phyloP scores from a whole-genome alignment of 2,113 vertebrate genomes.

The Saguinus midas region DNA sequence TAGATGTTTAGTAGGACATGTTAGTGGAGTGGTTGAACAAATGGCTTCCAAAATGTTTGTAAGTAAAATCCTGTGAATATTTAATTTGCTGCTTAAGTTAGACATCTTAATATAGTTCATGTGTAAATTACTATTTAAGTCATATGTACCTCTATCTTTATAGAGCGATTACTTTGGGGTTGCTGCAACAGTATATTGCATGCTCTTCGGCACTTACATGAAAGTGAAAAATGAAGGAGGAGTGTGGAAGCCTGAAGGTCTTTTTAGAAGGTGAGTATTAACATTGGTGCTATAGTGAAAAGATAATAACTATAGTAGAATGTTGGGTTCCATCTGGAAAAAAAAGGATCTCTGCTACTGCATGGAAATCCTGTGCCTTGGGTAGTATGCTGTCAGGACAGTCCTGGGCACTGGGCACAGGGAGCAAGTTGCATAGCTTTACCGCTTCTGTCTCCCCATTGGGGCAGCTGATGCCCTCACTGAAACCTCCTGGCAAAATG shows the following conservation, averaged over 20 bases:
- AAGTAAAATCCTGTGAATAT: not conserved
- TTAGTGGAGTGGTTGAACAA: not conserved
- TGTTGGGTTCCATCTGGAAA: not conserved
- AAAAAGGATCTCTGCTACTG: not conserved
- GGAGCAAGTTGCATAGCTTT: not conserved
- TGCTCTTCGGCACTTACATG: conserved; percentile 97
- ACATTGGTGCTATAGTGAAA: not conserved
- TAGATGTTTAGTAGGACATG: not conserved
- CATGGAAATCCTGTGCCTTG: not conserved
- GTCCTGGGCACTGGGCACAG: not conserved
- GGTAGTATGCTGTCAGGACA: not conserved
- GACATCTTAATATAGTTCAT: not conserved
- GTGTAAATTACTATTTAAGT: not conserved
- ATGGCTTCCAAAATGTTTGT: not conserved
- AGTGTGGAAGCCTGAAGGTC: conserved; percentile 89
- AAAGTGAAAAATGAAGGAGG: conserved; percentile 86
- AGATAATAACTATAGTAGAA: not conserved
- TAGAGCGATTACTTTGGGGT: conserved; percentile 96
- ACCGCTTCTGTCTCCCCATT: not conserved
- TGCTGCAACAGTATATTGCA: conserved; percentile 93
- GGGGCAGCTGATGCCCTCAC: not conserved
- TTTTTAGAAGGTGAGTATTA: conserved; percentile 89
- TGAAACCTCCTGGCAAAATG: not conserved
- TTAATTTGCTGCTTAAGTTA: not conserved
- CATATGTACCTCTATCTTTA: not conserved